Percentiles rank a stretch among this genome's conserved stretches.
Conservation (phyloP, 2,113 vertebrate genomes). For the Caracal caracal region DNA sequence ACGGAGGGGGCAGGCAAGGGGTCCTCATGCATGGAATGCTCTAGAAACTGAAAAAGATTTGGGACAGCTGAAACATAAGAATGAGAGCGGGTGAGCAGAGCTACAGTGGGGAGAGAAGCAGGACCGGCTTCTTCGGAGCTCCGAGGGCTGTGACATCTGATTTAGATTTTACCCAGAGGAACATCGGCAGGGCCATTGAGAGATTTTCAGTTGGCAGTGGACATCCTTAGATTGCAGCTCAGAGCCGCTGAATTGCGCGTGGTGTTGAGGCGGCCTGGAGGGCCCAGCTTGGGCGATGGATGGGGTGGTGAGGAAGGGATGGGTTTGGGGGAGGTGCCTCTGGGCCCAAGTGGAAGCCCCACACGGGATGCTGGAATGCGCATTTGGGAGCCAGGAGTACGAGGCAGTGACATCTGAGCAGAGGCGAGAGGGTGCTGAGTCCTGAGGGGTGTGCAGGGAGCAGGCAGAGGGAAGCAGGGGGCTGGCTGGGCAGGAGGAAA, state of each 20-base stretch:
- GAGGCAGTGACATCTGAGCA: rapidly evolving
- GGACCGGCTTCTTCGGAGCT: neutral
- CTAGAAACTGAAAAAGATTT: neutral
- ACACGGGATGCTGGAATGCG: neutral
- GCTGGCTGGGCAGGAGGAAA: too few species aligned
- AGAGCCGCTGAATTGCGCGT: neutral
- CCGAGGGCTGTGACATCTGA: neutral
- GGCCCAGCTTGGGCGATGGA: neutral
- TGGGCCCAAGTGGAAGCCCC: neutral
- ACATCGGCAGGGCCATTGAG: neutral
- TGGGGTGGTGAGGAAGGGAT: neutral
- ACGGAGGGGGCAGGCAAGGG: neutral
- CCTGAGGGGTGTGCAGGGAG: neutral
- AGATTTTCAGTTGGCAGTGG: neutral
- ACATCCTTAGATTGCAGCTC: neutral
- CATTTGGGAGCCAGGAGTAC: neutral
- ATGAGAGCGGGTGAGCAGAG: neutral
- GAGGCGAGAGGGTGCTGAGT: neutral
- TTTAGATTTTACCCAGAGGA: neutral
- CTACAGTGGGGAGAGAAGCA: neutral
- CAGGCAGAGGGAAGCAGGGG: neutral
- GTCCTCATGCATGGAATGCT: neutral
- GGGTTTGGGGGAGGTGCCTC: neutral
- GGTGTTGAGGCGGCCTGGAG: neutral
- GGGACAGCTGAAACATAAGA: neutral